phyloP scores from a whole-genome alignment of 2,888 invertebrate species.

The Mythimna loreyi region DNA sequence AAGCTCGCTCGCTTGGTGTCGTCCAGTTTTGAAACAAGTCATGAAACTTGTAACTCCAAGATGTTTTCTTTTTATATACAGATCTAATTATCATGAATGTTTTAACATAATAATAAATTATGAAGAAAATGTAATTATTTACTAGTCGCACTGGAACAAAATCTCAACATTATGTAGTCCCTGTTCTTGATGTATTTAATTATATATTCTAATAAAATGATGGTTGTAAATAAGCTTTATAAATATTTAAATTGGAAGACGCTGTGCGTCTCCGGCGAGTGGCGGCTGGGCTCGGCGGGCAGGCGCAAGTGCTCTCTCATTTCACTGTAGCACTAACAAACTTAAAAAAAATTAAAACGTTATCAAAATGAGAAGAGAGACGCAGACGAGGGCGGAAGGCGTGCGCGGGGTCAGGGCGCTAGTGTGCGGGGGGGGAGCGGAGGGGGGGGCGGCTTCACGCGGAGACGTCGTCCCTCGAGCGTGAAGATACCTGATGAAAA shows the following conservation, averaged over 20 bases:
- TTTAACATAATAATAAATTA: background rate
- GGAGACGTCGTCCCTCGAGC: conserved; percentile 77
- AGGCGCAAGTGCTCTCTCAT: conserved; percentile 55
- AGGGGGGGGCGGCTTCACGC: conserved; percentile 50
- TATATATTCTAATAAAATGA: conserved; percentile 43
- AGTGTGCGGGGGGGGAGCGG: background rate
- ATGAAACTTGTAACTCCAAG: too few relatives aligned
- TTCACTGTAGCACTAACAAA: conserved; percentile 64
- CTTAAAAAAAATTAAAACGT: conserved; percentile 73
- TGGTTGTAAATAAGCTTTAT: conserved; percentile 41
- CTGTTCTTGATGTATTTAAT: conserved; percentile 29
- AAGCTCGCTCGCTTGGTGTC: too few relatives aligned
- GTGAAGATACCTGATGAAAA: conserved; percentile 85
- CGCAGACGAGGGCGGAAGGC: conserved; percentile 30
- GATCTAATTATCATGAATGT: too few relatives aligned
- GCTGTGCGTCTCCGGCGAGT: conserved; percentile 5
- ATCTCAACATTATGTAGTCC: conserved; percentile 16
- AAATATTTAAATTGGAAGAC: conserved; percentile 48
- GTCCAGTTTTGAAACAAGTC: background rate
- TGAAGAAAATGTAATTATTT: conserved; percentile 1
- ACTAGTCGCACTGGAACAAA: conserved; percentile 15
- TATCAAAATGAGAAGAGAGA: conserved; percentile 73
- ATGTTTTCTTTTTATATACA: too few relatives aligned
- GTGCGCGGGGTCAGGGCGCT: background rate
- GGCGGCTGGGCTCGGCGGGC: background rate